These are phyloP conservation scores for Heterodera filipjevi DNA, from an alignment of 2,888 invertebrate genomes.

Conservation along the genomic window DNA sequence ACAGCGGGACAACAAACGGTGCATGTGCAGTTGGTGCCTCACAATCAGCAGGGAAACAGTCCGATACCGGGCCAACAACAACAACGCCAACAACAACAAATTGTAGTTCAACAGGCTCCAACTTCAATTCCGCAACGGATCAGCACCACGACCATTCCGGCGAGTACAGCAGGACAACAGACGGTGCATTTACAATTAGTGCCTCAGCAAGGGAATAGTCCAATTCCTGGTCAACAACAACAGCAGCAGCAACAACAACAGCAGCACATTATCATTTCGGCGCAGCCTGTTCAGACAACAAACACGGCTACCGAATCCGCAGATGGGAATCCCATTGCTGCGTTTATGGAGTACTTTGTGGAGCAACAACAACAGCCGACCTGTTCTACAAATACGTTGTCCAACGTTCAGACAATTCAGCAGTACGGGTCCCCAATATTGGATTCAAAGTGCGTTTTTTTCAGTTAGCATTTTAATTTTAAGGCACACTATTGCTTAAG, in stretches of 20 bases:
- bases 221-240: slow-evolving; percentile 31
- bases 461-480: background rate
- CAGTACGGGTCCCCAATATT: slow-evolving; percentile 26
- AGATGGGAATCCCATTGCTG: slow-evolving; percentile 36
- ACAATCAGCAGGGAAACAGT: slow-evolving; percentile 34
- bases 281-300: slow-evolving; percentile 28
- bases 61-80: slow-evolving; percentile 21
- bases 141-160: background rate
- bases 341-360: slow-evolving; percentile 42
- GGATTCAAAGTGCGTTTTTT: slow-evolving; percentile 23
- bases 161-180: slow-evolving; percentile 22
- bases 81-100: slow-evolving; percentile 16
- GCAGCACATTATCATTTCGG: slow-evolving; percentile 37
- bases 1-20: slow-evolving; percentile 30
- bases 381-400: slow-evolving; percentile 26
- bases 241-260: slow-evolving; percentile 22
- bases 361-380: slow-evolving; percentile 37
- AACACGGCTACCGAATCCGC: slow-evolving; percentile 12
- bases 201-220: slow-evolving; percentile 40
- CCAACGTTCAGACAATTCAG: slow-evolving; percentile 5
- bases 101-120: slow-evolving; percentile 24
- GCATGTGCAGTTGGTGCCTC: slow-evolving; percentile 32
- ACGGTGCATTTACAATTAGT: slow-evolving; percentile 33
- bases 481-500: background rate
- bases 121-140: slow-evolving; percentile 22